Evolutionary conservation across 2,113 vertebrate species (phyloP).

Genomic region (Hypanus sabinus): DNA sequence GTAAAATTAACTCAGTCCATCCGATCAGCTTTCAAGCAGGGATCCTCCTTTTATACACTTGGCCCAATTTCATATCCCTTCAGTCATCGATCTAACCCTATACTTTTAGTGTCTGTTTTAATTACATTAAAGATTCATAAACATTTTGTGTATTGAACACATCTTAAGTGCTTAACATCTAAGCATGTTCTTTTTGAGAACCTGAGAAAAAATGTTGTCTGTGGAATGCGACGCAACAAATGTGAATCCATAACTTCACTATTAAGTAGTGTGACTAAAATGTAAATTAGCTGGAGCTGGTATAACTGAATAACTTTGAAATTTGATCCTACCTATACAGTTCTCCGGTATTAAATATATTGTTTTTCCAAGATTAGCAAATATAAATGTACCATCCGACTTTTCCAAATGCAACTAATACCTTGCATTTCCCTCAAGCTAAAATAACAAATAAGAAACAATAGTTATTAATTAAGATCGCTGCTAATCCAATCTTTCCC

Average conservation of each 20-base stretch:
- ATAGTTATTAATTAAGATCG: background rate
- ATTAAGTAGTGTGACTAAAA: background rate
- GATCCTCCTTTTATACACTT: background rate
- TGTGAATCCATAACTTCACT: background rate
- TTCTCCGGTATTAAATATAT: background rate
- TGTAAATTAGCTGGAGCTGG: background rate
- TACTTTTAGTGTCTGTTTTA: background rate
- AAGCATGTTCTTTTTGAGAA: background rate
- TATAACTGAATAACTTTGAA: background rate
- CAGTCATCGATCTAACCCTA: background rate
- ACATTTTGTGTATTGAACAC: background rate
- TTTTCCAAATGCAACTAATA: background rate
- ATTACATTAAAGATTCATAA: background rate
- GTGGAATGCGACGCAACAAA: background rate
- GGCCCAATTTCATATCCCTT: background rate
- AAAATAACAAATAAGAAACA: background rate
- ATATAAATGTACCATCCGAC: background rate
- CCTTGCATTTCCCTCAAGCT: background rate
- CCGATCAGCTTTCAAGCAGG: background rate
- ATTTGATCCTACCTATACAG: background rate
- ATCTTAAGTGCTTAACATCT: background rate
- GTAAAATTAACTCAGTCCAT: background rate
- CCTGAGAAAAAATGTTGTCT: background rate
- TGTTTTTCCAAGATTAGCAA: background rate
- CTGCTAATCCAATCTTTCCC: too few species aligned